Base-by-base conservation (phyloP, 2,113 vertebrate species). In the Todiramphus saurophagus region DNA sequence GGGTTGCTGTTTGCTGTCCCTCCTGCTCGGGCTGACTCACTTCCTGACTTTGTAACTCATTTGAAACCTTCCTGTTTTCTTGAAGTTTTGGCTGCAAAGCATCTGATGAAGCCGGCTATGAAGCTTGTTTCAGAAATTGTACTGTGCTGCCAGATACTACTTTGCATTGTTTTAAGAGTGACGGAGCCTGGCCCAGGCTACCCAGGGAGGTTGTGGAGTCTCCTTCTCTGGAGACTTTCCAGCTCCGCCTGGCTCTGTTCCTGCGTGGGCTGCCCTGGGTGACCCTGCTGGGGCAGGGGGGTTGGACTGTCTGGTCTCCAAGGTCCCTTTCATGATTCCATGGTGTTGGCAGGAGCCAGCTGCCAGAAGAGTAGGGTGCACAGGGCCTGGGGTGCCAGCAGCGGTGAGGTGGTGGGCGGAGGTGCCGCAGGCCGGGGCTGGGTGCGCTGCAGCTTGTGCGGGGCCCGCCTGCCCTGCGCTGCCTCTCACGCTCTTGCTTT, bases 1-100 rank as follows among this genome's bases (percentile, higher is more conserved):
- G 31, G 28, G 11, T 20, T 83, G 83, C 79, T 96, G 13, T 30
- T 84, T 85, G 69, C 88, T 87, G 76, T 93, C 86, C 60, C 64
- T 72, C 56, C 35, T 44, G 76, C 79, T 90, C 20, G 56, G 62
- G 83, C 76, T 95, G 95, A 96, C 83, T 97, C 95, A 95, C 76
- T 93, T 97, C 95, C 94, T 93, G 92, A 69, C 86, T 82, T 41
- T 9, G 0, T 43, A 89, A 75, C 53, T 72, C 7, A 2, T 56
- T 58, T 90, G 77, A 90, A 96, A 91, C 80, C 83, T 96, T 95
- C 92, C 86, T 96, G 90, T 96, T 96, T 89, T 93, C 70, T 95
- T 64, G 50, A 31, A 41, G 19, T 83, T 94, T 69, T 94, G 43
- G 15, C 68, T 92, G 56, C 58, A 68, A 28, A 93, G 46, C 62